Evolutionary conservation across 2,888 invertebrate genomes (phyloP).

Genomic region (Drosophila diplacantha): DNA sequence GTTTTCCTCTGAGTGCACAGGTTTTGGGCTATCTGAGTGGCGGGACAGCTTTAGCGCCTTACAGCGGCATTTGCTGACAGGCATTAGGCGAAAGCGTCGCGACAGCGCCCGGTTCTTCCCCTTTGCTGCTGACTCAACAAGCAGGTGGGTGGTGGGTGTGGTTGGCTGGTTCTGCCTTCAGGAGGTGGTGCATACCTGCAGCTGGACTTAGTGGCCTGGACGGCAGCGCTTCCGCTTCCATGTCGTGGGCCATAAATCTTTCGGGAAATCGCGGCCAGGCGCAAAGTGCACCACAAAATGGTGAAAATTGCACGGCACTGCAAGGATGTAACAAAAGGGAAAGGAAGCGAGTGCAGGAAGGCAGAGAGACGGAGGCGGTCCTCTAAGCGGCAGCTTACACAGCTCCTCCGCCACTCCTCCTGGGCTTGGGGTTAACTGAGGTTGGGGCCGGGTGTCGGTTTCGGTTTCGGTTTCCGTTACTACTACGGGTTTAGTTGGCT

Average conservation of each 20-base stretch:
- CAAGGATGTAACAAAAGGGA: conserved; percentile 54
- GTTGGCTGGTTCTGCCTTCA: too few species aligned
- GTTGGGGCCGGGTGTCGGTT: conserved; percentile 37
- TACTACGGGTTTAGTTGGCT: conserved; percentile 24
- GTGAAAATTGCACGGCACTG: conserved; percentile 67
- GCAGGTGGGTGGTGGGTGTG: background rate
- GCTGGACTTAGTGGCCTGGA: conserved; percentile 45
- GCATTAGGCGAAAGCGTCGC: conserved; percentile 50
- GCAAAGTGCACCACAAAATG: conserved; percentile 67
- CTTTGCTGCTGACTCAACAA: conserved; percentile 54
- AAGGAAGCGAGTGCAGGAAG: conserved; percentile 28
- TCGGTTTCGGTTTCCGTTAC: conserved; percentile 26
- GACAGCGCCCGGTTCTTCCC: conserved; percentile 8
- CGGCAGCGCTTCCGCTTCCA: conserved; percentile 50
- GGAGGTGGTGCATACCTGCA: conserved; percentile 40
- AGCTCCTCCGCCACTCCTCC: conserved; percentile 16
- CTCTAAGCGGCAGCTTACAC: conserved; percentile 47
- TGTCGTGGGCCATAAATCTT: conserved; percentile 73
- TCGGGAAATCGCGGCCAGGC: conserved; percentile 61
- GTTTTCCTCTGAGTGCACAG: background rate
- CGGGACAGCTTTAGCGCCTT: conserved; percentile 39
- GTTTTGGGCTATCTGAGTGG: conserved; percentile 6
- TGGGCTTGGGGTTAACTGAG: conserved; percentile 40
- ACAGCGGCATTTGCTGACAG: conserved; percentile 59
- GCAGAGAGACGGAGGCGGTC: conserved; percentile 28